These are phyloP conservation scores for Crotalus viridis DNA, from an alignment of 2,113 vertebrate species.

Conservation along the genomic window DNA sequence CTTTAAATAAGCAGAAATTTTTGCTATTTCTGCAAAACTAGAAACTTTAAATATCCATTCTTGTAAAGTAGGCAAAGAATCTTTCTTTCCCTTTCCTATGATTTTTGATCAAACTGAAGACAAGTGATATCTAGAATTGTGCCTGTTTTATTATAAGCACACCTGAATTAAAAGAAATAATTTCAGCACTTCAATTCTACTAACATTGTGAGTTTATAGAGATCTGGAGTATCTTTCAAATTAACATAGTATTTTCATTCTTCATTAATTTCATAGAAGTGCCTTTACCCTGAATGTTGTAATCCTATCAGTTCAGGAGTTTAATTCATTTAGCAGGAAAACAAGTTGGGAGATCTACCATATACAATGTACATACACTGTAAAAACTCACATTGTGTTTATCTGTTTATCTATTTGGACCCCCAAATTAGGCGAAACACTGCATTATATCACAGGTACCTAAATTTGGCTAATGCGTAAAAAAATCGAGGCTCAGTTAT, in stretches of 20 bases:
- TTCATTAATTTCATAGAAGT: neutral
- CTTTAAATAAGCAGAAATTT: no score
- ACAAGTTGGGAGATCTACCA: neutral
- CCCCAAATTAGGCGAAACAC: neutral
- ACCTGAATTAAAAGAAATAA: neutral
- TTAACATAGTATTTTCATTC: neutral
- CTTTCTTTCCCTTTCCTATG: neutral
- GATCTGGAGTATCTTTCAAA: neutral
- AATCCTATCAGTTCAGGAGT: neutral
- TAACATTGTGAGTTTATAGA: neutral
- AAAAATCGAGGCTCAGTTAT: neutral
- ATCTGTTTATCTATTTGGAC: neutral
- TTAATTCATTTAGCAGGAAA: neutral
- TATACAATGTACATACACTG: neutral
- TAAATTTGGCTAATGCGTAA: neutral
- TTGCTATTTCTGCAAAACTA: no score
- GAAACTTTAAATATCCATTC: no score
- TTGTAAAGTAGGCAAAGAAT: no score
- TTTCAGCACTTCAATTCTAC: neutral
- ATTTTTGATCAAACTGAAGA: neutral
- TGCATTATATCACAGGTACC: neutral
- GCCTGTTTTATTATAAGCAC: neutral
- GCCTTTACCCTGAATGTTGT: neutral
- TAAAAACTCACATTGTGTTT: neutral
- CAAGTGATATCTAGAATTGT: neutral